phyloP scores from a whole-genome alignment of 2,888 invertebrate genomes.

The Cryptops parisi region DNA sequence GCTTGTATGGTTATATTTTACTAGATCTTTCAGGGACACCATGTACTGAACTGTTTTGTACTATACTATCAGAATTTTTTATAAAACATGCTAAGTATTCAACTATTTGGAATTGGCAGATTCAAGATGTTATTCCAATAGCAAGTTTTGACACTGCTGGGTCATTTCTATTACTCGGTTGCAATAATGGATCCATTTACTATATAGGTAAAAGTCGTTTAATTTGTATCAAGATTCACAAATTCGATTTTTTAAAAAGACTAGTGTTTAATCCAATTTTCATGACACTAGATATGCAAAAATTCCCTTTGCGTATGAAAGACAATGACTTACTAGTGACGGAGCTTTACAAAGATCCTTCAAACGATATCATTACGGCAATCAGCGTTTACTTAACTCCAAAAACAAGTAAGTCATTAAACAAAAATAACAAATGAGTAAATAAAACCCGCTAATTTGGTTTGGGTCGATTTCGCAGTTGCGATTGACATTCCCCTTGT shows the following conservation, averaged over 20 bases:
- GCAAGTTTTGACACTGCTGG: constrained; percentile 95
- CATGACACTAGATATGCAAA: constrained; percentile 82
- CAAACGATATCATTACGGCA: constrained; percentile 89
- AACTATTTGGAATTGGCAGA: no score
- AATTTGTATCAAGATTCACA: no score
- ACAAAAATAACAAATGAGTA: no score
- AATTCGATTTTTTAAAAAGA: neutral
- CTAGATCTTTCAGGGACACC: no score
- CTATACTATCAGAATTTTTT: no score
- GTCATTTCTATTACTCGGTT: constrained; percentile 84
- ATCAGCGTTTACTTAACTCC: constrained; percentile 98
- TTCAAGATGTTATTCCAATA: constrained; percentile 88
- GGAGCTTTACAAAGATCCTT: constrained; percentile 81
- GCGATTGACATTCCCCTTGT: neutral
- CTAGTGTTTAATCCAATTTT: constrained; percentile 3
- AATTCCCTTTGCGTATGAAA: constrained; percentile 96
- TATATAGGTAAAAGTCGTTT: constrained; percentile 59
- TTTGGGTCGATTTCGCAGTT: neutral
- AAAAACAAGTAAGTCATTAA: constrained; percentile 69
- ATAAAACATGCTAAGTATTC: no score
- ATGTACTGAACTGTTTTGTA: no score
- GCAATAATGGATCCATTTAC: constrained; percentile 91
- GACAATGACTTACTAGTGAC: constrained; percentile 96
- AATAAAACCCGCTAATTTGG: no score
- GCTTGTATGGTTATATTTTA: no score